Percentiles rank a stretch among this genome's conserved stretches.
Evolutionary conservation across 2,888 invertebrate genomes (phyloP).

Genomic region (Dinocampus coccinellae): DNA sequence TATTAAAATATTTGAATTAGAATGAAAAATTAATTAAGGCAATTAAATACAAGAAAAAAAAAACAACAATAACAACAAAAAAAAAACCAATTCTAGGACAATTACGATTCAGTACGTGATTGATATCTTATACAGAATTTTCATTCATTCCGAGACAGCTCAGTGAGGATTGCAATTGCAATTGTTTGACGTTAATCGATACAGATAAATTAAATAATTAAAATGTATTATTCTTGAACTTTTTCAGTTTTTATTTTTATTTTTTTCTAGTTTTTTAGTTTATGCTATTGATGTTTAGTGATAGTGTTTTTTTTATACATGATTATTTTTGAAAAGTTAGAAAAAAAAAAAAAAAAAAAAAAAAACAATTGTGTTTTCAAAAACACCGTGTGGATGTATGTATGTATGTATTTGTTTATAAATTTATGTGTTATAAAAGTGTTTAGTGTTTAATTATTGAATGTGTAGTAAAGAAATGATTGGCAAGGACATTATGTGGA

Average conservation of each 20-base stretch:
- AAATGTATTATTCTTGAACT: too few species aligned
- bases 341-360: too few species aligned
- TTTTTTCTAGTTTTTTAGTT: background rate
- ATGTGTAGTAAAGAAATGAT: conserved; percentile 50
- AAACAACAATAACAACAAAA: background rate
- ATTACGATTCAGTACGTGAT: background rate
- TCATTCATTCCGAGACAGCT: background rate
- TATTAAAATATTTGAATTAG: too few species aligned
- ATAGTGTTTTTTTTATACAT: too few species aligned
- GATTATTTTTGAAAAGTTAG: too few species aligned
- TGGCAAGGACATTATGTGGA: conserved; percentile 61
- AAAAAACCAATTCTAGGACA: conserved; percentile 9
- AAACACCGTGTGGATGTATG: too few species aligned
- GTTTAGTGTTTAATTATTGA: conserved; percentile 14
- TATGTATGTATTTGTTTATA: too few species aligned
- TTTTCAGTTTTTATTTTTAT: background rate
- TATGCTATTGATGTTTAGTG: background rate
- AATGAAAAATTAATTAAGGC: background rate
- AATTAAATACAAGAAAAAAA: background rate
- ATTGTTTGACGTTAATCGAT: conserved; percentile 18
- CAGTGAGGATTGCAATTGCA: conserved; percentile 23
- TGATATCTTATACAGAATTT: background rate
- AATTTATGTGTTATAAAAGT: background rate
- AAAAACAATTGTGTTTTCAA: too few species aligned
- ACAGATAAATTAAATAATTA: background rate